Evolutionary conservation across 2,888 invertebrate genomes (phyloP).

Genomic region (Drosophila yooni): DNA sequence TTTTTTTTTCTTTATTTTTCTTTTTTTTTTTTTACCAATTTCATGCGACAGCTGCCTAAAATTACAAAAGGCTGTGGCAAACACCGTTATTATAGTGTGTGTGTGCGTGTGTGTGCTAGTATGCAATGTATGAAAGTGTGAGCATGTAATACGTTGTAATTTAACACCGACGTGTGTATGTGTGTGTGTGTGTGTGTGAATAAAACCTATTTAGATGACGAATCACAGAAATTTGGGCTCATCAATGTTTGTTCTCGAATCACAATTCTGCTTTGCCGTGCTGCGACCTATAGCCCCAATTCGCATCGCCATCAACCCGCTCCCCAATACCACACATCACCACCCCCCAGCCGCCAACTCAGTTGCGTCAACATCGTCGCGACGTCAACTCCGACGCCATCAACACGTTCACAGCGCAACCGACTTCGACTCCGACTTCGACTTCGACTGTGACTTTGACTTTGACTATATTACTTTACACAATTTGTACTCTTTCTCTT

Average conservation of each 20-base stretch:
- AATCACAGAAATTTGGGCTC: constrained; percentile 80
- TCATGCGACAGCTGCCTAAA: constrained; percentile 42
- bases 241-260: constrained; percentile 75
- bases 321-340: background rate
- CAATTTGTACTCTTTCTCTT: constrained; percentile 36
- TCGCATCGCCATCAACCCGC: background rate
- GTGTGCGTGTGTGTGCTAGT: constrained; percentile 14
- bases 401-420: constrained; percentile 46
- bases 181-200: constrained; percentile 30
- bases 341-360: background rate
- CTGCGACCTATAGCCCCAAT: constrained; percentile 22
- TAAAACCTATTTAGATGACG: constrained; percentile 80
- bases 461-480: constrained; percentile 79
- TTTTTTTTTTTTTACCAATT: background rate
- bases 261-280: constrained; percentile 45
- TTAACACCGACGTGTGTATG: constrained; percentile 38
- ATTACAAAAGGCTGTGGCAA: constrained; percentile 23
- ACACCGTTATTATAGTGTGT: background rate
- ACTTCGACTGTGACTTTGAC: constrained; percentile 27
- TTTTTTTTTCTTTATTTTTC: background rate
- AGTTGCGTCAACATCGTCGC: constrained; percentile 10
- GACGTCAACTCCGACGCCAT: constrained; percentile 17
- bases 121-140: background rate
- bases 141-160: constrained; percentile 72
- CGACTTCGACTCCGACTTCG: constrained; percentile 33